phyloP scores from a whole-genome alignment of 2,113 vertebrate species.

The Brachypteracias leptosomus region DNA sequence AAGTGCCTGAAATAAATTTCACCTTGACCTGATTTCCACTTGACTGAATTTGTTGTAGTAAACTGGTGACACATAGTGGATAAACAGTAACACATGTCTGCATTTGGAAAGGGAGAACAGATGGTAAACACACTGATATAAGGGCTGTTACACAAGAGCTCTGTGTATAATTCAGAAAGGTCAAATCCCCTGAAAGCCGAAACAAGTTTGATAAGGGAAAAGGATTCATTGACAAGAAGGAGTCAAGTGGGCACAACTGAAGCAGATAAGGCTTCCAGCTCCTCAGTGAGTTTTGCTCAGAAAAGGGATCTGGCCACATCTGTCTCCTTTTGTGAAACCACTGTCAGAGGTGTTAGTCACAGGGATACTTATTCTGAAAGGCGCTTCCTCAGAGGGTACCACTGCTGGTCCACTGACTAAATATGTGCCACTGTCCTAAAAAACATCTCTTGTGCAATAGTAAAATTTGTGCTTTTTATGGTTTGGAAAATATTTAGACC shows the following conservation, averaged over 20 bases:
- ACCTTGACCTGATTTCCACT: slow-evolving; percentile 72
- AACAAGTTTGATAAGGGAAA: slow-evolving; percentile 33
- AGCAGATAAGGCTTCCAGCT: not conserved
- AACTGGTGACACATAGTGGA: slow-evolving; percentile 73
- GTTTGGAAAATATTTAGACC: not conserved
- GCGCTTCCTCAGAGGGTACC: not conserved
- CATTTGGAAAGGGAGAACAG: slow-evolving; percentile 59
- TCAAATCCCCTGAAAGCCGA: slow-evolving; percentile 25
- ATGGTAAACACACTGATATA: slow-evolving; percentile 68
- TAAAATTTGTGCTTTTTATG: not conserved
- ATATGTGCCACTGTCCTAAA: not conserved
- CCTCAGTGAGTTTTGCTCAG: not conserved
- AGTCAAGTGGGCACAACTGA: slow-evolving; percentile 1
- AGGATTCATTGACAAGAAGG: slow-evolving; percentile 22
- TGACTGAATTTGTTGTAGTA: slow-evolving; percentile 70
- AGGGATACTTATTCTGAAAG: not conserved
- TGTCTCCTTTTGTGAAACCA: not conserved
- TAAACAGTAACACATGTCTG: slow-evolving; percentile 68
- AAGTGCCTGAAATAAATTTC: slow-evolving; percentile 69
- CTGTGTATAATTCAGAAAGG: slow-evolving; percentile 57
- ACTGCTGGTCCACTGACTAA: not conserved
- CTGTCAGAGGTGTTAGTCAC: not conserved
- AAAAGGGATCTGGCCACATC: not conserved
- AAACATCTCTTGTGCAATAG: not conserved
- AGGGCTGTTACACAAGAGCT: slow-evolving; percentile 59